Conservation (phyloP, 2,797 vertebrate genomes). For the Anguilla marmorata region DNA sequence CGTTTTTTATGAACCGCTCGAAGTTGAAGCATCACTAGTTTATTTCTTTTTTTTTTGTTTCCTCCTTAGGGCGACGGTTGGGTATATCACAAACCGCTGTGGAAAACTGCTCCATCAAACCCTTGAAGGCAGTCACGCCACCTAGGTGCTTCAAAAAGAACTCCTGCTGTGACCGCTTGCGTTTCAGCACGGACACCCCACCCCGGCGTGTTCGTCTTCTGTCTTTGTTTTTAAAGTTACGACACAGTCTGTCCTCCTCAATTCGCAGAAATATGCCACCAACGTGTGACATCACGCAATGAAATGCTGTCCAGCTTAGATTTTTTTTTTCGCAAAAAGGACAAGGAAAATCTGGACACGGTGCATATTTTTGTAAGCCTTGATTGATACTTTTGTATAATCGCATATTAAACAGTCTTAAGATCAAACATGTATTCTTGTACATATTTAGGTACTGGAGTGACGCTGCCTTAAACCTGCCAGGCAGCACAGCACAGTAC, state of each 20-base stretch:
- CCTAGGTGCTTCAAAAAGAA: slow-evolving; percentile 36
- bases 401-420: slow-evolving; percentile 41
- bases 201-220: slow-evolving; percentile 39
- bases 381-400: slow-evolving; percentile 49
- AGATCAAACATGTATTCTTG: slow-evolving; percentile 49
- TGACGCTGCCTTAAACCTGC: slow-evolving; percentile 65
- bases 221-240: slow-evolving; percentile 33
- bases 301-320: slow-evolving; percentile 33
- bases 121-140: slow-evolving; percentile 54
- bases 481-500: slow-evolving; percentile 40
- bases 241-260: slow-evolving; percentile 51
- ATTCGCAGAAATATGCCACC: slow-evolving; percentile 43
- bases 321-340: slow-evolving; percentile 40
- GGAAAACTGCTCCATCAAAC: slow-evolving; percentile 74
- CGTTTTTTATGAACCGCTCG: background rate
- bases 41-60: background rate
- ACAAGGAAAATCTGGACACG: slow-evolving; percentile 49
- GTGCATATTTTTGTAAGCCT: slow-evolving; percentile 58
- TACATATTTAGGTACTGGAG: slow-evolving; percentile 59
- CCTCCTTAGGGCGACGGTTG: slow-evolving; percentile 87
- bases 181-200: slow-evolving; percentile 42
- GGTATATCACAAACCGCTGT: slow-evolving; percentile 91
- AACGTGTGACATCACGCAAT: slow-evolving; percentile 35
- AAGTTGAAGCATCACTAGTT: background rate
- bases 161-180: slow-evolving; percentile 16